phyloP scores from a whole-genome alignment of 2,797 vertebrate genomes.

The Sebastes nivosus region DNA sequence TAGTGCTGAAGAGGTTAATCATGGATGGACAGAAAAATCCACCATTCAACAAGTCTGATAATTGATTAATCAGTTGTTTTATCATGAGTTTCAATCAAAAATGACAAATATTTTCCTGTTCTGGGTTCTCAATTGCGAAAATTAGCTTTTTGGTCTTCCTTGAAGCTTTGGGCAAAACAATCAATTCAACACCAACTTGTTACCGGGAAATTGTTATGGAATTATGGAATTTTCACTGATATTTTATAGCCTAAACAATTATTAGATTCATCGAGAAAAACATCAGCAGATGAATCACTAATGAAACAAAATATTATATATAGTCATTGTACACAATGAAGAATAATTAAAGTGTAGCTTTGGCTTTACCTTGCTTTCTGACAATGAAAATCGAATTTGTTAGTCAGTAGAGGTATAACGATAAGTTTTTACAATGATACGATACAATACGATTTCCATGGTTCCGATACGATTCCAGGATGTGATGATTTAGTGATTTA shows the following conservation, averaged over 20 bases:
- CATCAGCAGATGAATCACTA: not conserved
- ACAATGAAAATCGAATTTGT: not conserved
- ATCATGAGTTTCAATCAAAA: not conserved
- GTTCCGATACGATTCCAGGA: no score
- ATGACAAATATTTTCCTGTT: not conserved
- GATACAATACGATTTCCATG: no score
- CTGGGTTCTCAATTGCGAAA: not conserved
- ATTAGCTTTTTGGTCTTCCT: not conserved
- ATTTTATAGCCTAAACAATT: not conserved
- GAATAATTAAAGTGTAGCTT: not conserved
- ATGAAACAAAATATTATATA: not conserved
- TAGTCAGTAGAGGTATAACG: no score
- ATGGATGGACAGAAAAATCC: not conserved
- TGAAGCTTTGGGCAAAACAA: not conserved
- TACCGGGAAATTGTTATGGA: not conserved
- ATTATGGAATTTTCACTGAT: not conserved
- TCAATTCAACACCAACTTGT: no score
- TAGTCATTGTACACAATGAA: not conserved
- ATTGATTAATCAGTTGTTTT: not conserved
- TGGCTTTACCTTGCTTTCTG: not conserved
- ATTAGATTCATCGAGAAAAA: not conserved
- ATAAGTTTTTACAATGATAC: no score
- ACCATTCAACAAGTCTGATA: not conserved
- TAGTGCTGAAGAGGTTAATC: no score
- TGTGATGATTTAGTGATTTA: no score